These are phyloP conservation scores for Branchellion lobata DNA, from an alignment of 2,888 invertebrate species.

Conservation along the genomic window DNA sequence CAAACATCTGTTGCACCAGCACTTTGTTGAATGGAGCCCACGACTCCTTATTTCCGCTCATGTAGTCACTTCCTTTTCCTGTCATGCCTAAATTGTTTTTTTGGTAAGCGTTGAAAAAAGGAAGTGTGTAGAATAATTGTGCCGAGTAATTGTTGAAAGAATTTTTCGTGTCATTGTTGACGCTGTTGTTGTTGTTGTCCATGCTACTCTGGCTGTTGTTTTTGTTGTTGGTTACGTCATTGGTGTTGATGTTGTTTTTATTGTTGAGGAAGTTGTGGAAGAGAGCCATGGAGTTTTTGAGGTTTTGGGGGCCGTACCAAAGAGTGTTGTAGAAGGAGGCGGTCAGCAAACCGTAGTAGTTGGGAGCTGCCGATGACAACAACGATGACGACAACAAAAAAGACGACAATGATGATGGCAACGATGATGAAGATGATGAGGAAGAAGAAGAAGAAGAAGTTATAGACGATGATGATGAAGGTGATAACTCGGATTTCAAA, in stretches of 20 bases:
- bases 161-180: background rate
- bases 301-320: background rate
- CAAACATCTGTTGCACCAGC: slow-evolving; percentile 43
- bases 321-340: background rate
- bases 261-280: background rate
- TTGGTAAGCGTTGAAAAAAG: background rate
- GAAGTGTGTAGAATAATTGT: background rate
- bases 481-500: background rate
- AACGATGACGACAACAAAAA: background rate
- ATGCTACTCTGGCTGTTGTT: background rate
- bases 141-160: background rate
- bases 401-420: background rate
- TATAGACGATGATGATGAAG: background rate
- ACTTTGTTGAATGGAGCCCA: slow-evolving; percentile 46
- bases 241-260: background rate
- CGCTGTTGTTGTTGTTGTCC: background rate
- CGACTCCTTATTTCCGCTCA: slow-evolving; percentile 19
- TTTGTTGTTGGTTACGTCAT: background rate
- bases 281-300: background rate
- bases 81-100: background rate
- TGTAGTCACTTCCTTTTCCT: background rate
- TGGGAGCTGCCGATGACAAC: background rate
- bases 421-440: too few species aligned
- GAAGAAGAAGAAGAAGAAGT: background rate
- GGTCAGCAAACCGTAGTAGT: background rate